Evolutionary conservation across 2,888 invertebrate species (phyloP), one percentile per base, ranked within the genome.

Genomic region (Lymantria dispar): DNA sequence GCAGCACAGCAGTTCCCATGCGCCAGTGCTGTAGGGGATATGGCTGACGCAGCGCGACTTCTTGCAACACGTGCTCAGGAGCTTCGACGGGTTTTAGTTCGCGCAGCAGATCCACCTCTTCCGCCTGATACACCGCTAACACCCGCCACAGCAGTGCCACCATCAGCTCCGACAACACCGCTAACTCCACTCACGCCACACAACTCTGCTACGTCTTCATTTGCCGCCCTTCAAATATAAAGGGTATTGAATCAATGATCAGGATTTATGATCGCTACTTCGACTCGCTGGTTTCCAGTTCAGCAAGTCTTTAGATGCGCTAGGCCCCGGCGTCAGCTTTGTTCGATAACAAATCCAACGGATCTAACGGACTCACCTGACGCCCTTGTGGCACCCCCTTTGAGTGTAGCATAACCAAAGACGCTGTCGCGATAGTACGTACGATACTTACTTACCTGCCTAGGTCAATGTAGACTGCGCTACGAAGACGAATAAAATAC

Each of bases 1-100:
- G 98, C 98, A 0, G 98, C 98, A 3, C 94, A 96, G 53, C 96
- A 97, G 85, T 98, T 97, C 83, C 98, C 98, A 0, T 96, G 96
- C 73, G 97, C 98, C 9, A 93, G 93, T 37, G 97, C 97, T 0
- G 97, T 98, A 13, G 97, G 97, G 66, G 96, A 96, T 68, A 98
- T 98, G 98, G 97, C 98, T 7, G 97, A 97, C 76, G 94, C 97
- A 7, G 96, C 98, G 36, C 95, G 97, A 29, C 95, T 95, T 63
- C 94, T 98, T 39, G 97, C 97, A 0, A 95, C 95, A 68, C 92
- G 96, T 48, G 97, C 98, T 9, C 94, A 94, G 66, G 95, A 96
- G 68, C 91, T 98, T 47, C 96, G 97, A 64, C 90, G 94, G 50
- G 94, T 94, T 50, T 89, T 96, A 80, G 93, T 96, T 50, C 94